Evolutionary conservation across 1,140 invertebrate species (phyloP).

Genomic region (Cotesia vestalis): DNA sequence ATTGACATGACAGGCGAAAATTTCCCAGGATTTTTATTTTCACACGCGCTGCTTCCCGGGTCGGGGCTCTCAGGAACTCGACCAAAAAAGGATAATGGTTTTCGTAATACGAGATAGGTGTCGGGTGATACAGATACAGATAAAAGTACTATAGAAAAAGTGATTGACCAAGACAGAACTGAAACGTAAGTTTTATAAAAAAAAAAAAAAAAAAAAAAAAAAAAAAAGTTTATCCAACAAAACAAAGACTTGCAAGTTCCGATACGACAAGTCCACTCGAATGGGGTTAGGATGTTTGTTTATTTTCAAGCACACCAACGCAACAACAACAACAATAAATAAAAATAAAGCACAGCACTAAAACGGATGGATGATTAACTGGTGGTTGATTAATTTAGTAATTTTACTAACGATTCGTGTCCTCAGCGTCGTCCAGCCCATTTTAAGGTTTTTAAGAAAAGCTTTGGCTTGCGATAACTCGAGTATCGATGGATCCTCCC

Average conservation of each 20-base stretch:
- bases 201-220: background rate
- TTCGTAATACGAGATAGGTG: conserved; percentile 16
- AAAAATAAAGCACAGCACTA: background rate
- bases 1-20: background rate
- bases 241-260: background rate
- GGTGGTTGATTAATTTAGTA: background rate
- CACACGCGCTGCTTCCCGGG: background rate
- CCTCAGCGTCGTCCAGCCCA: conserved; percentile 64
- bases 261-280: background rate
- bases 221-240: background rate
- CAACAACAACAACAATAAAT: background rate
- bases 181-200: no score
- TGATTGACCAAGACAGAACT: no score
- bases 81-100: conserved; percentile 2
- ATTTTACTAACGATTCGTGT: conserved; percentile 61
- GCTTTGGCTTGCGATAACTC: conserved; percentile 9
- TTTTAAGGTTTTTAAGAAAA: conserved; percentile 38
- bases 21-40: background rate
- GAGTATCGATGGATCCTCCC: conserved; percentile 47
- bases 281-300: background rate
- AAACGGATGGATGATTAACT: background rate
- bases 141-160: background rate
- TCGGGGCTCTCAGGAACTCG: no score
- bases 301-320: background rate
- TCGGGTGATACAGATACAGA: background rate